A percentile compares a stretch with the other conserved stretches of the same genome.
Conservation (phyloP, 1,140 invertebrate species). For the Bursaphelenchus mucronatus region DNA sequence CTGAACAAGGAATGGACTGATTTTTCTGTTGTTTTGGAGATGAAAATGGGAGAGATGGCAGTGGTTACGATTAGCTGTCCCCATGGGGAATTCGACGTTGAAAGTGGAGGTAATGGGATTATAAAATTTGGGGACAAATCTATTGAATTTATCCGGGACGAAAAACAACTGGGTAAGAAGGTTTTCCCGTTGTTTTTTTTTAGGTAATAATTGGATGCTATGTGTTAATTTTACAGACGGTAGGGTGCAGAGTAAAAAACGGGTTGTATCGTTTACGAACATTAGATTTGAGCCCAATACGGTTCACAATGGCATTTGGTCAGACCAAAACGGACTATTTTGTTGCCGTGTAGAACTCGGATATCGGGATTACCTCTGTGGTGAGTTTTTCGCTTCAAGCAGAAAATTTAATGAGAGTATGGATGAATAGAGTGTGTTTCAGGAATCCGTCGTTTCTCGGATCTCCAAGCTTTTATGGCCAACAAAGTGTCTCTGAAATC, state of each 20-base stretch:
- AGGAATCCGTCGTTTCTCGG: slow-evolving; percentile 11
- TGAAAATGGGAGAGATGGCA: slow-evolving; percentile 16
- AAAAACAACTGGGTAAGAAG: too few species aligned
- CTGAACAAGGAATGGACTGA: slow-evolving; percentile 1
- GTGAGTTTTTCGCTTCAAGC: neutral
- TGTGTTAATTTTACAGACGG: too few species aligned
- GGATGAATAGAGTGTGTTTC: neutral
- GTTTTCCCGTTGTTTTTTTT: too few species aligned
- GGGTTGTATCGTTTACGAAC: slow-evolving; percentile 1
- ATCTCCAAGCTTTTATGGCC: slow-evolving; percentile 5
- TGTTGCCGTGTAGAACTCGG: slow-evolving; percentile 10
- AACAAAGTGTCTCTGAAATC: slow-evolving; percentile 7
- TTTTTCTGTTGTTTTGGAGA: slow-evolving; percentile 16
- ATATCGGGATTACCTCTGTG: slow-evolving; percentile 17
- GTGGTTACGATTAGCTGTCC: slow-evolving; percentile 14
- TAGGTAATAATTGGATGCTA: too few species aligned
- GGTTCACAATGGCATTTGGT: slow-evolving; percentile 1
- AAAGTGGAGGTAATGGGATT: neutral
- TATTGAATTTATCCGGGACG: slow-evolving; percentile 14
- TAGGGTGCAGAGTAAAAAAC: too few species aligned
- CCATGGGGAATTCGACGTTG: neutral
- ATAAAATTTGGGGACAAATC: slow-evolving; percentile 13
- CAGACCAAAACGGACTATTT: slow-evolving; percentile 8
- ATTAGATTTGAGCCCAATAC: slow-evolving; percentile 7
- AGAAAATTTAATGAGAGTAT: neutral